Conservation (phyloP, 2,888 invertebrate genomes). For the Crematogaster levior region DNA sequence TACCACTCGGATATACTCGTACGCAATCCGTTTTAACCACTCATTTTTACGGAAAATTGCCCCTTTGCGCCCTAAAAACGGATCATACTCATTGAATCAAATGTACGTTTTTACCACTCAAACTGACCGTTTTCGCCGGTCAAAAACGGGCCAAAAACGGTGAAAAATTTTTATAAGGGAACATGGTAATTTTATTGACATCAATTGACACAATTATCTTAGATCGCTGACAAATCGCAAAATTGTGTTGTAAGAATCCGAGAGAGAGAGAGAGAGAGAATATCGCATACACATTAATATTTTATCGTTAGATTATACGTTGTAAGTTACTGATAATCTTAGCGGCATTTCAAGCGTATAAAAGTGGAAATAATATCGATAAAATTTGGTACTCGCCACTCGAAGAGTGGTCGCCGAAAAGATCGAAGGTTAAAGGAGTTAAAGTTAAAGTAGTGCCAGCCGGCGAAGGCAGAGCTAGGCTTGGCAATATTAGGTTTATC, state of each 20-base stretch:
- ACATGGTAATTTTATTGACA: not conserved
- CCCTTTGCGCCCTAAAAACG: too few relatives aligned
- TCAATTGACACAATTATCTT: not conserved
- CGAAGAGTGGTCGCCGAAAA: conserved; percentile 19
- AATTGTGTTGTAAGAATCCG: not conserved
- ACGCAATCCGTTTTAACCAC: too few relatives aligned
- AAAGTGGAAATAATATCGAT: conserved; percentile 34
- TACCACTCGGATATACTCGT: too few relatives aligned
- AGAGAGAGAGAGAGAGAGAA: too few relatives aligned
- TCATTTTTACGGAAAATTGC: too few relatives aligned
- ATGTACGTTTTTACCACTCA: too few relatives aligned
- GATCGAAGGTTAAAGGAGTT: conserved; percentile 46
- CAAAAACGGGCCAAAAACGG: too few relatives aligned
- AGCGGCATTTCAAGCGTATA: not conserved
- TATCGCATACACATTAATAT: not conserved
- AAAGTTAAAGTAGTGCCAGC: conserved; percentile 38
- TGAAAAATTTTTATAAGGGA: too few relatives aligned
- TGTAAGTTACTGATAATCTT: not conserved
- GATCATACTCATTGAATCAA: too few relatives aligned
- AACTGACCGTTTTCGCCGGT: too few relatives aligned
- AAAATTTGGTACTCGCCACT: conserved; percentile 40
- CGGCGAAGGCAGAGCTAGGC: conserved; percentile 41
- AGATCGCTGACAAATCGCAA: not conserved
- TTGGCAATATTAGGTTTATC: conserved; percentile 71
- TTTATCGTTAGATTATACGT: conserved; percentile 13